Base-by-base conservation (phyloP, 2,888 invertebrate species). In the Crepidodera aurea region DNA sequence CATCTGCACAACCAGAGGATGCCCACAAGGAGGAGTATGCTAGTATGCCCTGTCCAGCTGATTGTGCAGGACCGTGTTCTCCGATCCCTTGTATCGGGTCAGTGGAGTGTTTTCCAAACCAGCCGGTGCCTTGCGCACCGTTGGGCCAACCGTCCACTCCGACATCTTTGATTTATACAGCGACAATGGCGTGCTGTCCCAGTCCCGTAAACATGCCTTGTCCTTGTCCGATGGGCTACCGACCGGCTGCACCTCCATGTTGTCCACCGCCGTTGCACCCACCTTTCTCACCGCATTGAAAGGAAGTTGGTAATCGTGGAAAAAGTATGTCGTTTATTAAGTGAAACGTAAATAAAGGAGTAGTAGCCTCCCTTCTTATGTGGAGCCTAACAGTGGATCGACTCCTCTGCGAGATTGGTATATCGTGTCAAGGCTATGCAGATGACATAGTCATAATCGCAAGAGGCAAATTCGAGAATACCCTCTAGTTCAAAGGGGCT, bases 141-240 rank as follows among this genome's bases (percentile, higher is more conserved):
- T 12, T 48, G 15, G 48, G 48, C 1, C 48, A 48, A 12, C 48
- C 48, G 2, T 48, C 48, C 12, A 13, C 13, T 10, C 48, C 48
- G 12, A 48, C 27, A 13, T 27, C 48, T 7, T 12, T 48, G 27
- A 13, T 48, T 2, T 48, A 48, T 15, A 48, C 27, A 10, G 27
- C 48, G 12, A 29, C 48, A 5, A 3, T 48, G 5, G 13, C 48
- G 1, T 48, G 48, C 27, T 25, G 25, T 15, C 48, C 48, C 2
- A 48, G 13, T 6, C 48, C 48, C 6, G 10, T 10, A 7, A 5
- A 12, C 1, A 27, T 19, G 3, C 27, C 48, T 22, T 48, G 48
- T 27, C 27, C 48, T 13, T 27, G 27, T 27, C 48, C 48, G 10
- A 6, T 2, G 10, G 16, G 40, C 8, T 40, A 18, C 7, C 16